A percentile compares a stretch with the other conserved stretches of the same genome.
Conservation (phyloP, 2,113 vertebrate genomes). For the Neodontobutis hainanensis region DNA sequence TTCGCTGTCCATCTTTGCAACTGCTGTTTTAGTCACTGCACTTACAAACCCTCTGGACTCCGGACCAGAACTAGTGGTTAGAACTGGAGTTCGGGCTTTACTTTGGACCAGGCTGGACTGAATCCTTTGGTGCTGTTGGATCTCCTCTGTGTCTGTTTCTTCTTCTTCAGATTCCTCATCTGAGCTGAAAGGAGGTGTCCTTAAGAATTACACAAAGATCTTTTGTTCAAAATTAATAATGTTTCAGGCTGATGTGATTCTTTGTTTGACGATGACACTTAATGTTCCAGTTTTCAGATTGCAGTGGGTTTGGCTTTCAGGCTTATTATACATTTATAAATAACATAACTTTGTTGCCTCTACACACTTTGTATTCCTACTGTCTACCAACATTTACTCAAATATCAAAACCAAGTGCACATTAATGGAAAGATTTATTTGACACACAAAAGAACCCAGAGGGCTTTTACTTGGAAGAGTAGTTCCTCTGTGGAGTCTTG, state of each 20-base stretch:
- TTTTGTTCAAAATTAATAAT: neutral
- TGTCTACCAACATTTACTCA: neutral
- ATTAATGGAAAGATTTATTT: neutral
- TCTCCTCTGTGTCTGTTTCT: slow-evolving; percentile 69
- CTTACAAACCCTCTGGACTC: slow-evolving; percentile 25
- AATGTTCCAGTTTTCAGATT: too few relatives aligned
- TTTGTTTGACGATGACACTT: neutral
- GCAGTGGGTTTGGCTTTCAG: too few relatives aligned
- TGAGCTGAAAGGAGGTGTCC: slow-evolving; percentile 88
- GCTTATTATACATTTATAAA: too few relatives aligned
- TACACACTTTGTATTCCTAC: neutral
- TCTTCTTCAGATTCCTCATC: slow-evolving; percentile 84
- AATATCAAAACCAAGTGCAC: neutral
- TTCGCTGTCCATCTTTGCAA: slow-evolving; percentile 63
- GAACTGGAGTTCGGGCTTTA: slow-evolving; percentile 24
- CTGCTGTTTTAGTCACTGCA: slow-evolving; percentile 44
- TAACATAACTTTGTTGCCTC: too few relatives aligned
- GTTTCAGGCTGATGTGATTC: neutral
- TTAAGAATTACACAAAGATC: slow-evolving; percentile 51
- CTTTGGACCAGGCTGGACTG: slow-evolving; percentile 22
- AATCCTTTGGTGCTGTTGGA: slow-evolving; percentile 23
- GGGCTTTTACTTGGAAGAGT: slow-evolving; percentile 45
- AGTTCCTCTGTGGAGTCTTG: slow-evolving; percentile 15
- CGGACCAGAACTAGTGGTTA: slow-evolving; percentile 28
- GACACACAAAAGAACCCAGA: neutral